Base-by-base conservation (phyloP, 1,140 invertebrate genomes). In the Helicoverpa zea region DNA sequence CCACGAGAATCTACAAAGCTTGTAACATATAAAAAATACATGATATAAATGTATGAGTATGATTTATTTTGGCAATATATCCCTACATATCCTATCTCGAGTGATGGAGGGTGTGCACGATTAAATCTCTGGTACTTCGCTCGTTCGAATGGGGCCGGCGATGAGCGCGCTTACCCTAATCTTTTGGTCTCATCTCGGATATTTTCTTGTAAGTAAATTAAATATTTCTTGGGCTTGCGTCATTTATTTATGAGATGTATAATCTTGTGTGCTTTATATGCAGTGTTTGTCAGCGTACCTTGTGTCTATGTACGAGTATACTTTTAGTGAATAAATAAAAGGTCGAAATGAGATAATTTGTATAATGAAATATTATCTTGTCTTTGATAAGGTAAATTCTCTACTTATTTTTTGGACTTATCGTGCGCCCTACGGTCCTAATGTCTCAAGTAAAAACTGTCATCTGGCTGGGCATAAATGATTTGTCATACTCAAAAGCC, bases 31-130 rank as follows among this genome's bases (percentile, higher is more conserved):
- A 64, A 64, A 64, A 47, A 64, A 52, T 30, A 70, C 63, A 49
- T 16, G 16, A 68, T 14, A 49, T 61, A 61, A 51, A 61, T 63
- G 16, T 52, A 16, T 23, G 13, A 9, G 13, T 63, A n/a, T 76
- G 56, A 76, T 63, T 49, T 76, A 76, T 76, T 61, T 76, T 51
- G 5, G 56, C 30, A 51, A 76, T 63, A 76, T 76, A 63, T 76
- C 29, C 13, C n/a, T 29, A 51, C 73, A 29, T 51, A 51, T 76
- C 43, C 18, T 61, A 18, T 58, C 54, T 66, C 10, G 43, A 18
- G 3, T 68, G 64, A 59, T 47, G 54, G 68, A 51, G 68, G 68
- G 68, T 14, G 68, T 30, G 30, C 23, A 14, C 18, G 49, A 72
- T 72, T 72, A 72, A 54, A 72, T 72, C 68, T 72, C 30, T 16